A percentile compares a stretch with the other conserved stretches of the same genome.
Evolutionary conservation across 2,888 invertebrate genomes (phyloP).

Genomic region (Diachrysia chrysitis): DNA sequence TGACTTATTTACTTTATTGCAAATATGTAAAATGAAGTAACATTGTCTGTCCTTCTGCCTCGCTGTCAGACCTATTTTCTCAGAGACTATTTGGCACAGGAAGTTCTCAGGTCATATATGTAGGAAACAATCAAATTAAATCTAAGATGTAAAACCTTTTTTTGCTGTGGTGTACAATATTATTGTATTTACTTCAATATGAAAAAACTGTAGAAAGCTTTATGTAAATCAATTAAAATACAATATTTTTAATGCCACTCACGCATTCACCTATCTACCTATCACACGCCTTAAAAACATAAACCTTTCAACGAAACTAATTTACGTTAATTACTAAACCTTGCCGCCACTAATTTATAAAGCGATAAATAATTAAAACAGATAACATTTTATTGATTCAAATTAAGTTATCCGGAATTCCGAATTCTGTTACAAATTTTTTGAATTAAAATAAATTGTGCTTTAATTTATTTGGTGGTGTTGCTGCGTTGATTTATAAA

Average conservation of each 20-base stretch:
- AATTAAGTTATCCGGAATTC: constrained; percentile 52
- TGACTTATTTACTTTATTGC: constrained; percentile 42
- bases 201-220: neutral
- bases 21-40: constrained; percentile 49
- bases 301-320: constrained; percentile 38
- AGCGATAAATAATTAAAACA: constrained; percentile 48
- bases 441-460: constrained; percentile 51
- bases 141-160: neutral
- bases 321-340: constrained; percentile 41
- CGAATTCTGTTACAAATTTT: constrained; percentile 45
- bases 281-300: constrained; percentile 21
- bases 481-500: constrained; percentile 54
- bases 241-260: constrained; percentile 6
- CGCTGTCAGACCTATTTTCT: constrained; percentile 44
- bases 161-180: neutral
- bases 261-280: constrained; percentile 22
- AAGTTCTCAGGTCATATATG: constrained; percentile 35
- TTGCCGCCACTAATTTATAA: constrained; percentile 27
- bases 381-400: constrained; percentile 46
- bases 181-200: neutral
- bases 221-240: constrained; percentile 22
- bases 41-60: constrained; percentile 36
- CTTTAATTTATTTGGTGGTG: constrained; percentile 45
- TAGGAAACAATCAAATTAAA: constrained; percentile 31
- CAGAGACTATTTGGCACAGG: constrained; percentile 50